Conservation (phyloP, 2,797 vertebrate genomes). For the Coluber constrictor region DNA sequence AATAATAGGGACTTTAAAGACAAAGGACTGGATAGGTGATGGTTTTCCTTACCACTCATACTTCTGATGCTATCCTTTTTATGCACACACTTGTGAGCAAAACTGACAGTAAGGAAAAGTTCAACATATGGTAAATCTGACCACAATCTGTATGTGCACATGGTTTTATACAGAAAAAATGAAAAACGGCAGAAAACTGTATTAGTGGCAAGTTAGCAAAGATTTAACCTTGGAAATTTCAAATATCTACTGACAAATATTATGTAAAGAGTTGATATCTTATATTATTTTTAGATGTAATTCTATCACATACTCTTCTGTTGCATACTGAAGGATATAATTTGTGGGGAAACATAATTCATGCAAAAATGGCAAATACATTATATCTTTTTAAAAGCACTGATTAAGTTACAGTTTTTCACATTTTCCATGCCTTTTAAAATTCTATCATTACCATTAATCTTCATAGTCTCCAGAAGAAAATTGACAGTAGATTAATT, state of each 20-base stretch:
- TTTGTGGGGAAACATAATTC: neutral
- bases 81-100: neutral
- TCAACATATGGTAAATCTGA: neutral
- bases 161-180: neutral
- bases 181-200: neutral
- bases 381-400: neutral
- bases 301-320: neutral
- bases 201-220: neutral
- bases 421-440: constrained; percentile 27
- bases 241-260: neutral
- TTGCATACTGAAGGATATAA: neutral
- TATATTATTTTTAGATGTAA: neutral
- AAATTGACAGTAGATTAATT: constrained; percentile 49
- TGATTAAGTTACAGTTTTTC: neutral
- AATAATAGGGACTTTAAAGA: neutral
- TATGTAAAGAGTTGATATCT: neutral
- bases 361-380: constrained; percentile 27
- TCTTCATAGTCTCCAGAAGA: constrained; percentile 23
- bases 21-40: neutral
- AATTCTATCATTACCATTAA: constrained; percentile 7
- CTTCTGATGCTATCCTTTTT: neutral
- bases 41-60: neutral
- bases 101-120: neutral
- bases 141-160: neutral
- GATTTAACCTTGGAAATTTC: neutral